Percentiles rank a stretch among this genome's conserved stretches.
Conservation (phyloP, 2,797 vertebrate species). For the Crypturellus tataupa region DNA sequence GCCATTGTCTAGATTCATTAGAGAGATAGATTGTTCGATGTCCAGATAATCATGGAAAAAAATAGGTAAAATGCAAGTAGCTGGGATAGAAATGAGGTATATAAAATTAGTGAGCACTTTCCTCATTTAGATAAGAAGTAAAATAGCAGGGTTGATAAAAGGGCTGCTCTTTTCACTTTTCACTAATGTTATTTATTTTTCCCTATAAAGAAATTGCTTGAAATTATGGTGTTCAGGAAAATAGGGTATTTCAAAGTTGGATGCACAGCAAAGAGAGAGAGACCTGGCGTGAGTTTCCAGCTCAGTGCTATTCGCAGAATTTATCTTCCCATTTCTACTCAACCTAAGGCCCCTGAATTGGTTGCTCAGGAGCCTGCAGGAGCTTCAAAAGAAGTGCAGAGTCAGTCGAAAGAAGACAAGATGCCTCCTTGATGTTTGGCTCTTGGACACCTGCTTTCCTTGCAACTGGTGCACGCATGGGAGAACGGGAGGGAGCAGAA, state of each 20-base stretch:
- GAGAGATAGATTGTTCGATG: slow-evolving; percentile 51
- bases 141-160: slow-evolving; percentile 8
- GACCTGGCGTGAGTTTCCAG: not conserved
- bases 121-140: slow-evolving; percentile 11
- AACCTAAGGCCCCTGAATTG: fast-evolving
- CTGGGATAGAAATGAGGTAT: slow-evolving; percentile 35
- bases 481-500: not conserved
- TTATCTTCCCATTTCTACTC: fast-evolving
- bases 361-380: not conserved
- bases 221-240: not conserved
- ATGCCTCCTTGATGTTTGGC: not conserved
- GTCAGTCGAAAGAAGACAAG: fast-evolving
- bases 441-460: not conserved
- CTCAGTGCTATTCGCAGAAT: fast-evolving
- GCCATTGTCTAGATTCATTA: slow-evolving; percentile 35
- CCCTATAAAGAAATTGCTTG: not conserved
- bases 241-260: not conserved
- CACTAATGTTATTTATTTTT: not conserved
- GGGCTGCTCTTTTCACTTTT: not conserved
- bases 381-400: not conserved
- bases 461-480: not conserved
- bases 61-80: slow-evolving; percentile 33
- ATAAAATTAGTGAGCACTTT: slow-evolving; percentile 24
- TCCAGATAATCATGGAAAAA: not conserved
- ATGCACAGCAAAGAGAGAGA: fast-evolving